Conservation (phyloP, 2,888 invertebrate genomes). For the Pelosia muscerda region DNA sequence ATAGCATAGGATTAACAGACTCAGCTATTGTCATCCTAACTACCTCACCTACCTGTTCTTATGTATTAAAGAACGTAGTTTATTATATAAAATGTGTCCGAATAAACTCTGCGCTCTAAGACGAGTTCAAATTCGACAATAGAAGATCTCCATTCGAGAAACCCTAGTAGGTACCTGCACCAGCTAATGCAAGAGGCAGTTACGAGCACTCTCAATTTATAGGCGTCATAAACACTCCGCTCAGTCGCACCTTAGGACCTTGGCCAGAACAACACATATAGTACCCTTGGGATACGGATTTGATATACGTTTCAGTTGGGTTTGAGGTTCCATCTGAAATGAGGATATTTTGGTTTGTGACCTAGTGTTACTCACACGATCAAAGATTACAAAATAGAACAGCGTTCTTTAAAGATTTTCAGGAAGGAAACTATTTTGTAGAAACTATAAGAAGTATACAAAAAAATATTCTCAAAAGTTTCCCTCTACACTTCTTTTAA, state of each 20-base stretch:
- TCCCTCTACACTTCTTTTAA: no score
- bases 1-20: no score
- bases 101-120: no score
- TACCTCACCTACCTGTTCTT: no score
- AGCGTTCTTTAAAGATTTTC: no score
- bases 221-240: conserved; percentile 68
- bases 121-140: neutral
- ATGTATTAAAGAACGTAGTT: no score
- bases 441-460: no score
- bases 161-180: conserved; percentile 39
- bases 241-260: conserved; percentile 64
- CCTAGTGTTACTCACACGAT: neutral
- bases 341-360: neutral
- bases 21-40: no score
- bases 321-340: neutral
- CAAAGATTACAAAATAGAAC: neutral
- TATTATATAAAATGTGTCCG: no score
- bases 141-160: conserved; percentile 45
- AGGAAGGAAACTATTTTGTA: no score
- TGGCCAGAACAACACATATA: conserved; percentile 31
- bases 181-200: conserved; percentile 69
- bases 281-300: conserved; percentile 13
- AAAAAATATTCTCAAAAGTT: no score
- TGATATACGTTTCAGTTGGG: conserved; percentile 6
- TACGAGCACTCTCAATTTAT: conserved; percentile 81